A percentile compares a stretch with the other conserved stretches of the same genome.
Conservation (phyloP, 2,113 vertebrate genomes). For the Nyctibius bracteatus region DNA sequence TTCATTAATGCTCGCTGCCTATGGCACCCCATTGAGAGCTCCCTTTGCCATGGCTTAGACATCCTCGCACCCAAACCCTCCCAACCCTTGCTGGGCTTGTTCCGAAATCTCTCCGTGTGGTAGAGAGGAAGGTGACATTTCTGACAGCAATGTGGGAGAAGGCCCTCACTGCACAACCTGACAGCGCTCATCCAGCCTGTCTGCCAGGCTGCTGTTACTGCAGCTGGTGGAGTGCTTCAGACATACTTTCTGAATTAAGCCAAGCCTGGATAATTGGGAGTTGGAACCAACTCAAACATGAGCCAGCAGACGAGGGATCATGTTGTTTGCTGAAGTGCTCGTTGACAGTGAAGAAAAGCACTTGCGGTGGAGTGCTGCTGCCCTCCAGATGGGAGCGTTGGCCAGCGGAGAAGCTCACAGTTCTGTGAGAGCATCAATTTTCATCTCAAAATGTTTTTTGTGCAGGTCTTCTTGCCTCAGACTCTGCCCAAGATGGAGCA, state of each 20-base stretch:
- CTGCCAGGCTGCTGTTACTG: background rate
- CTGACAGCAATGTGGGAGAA: background rate
- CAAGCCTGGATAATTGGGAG: constrained; percentile 17
- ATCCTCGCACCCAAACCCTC: rapidly evolving
- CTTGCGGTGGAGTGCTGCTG: background rate
- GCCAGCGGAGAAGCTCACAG: background rate
- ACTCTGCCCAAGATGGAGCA: rapidly evolving
- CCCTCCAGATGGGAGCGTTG: background rate
- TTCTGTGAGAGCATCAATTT: background rate
- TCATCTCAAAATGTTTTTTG: background rate
- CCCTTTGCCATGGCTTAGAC: background rate
- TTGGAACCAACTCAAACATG: constrained; percentile 17
- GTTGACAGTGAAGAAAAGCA: background rate
- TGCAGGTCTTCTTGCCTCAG: background rate
- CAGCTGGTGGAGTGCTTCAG: background rate
- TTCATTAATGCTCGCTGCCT: background rate
- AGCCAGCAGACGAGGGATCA: background rate
- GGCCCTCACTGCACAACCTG: background rate
- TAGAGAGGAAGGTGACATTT: background rate
- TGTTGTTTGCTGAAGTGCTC: background rate
- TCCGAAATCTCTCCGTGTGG: background rate
- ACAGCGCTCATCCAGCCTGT: background rate
- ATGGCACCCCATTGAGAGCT: background rate
- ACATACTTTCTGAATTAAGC: background rate
- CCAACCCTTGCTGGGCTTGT: background rate